Conservation (phyloP, 1,140 invertebrate species). For the Ruditapes philippinarum region DNA sequence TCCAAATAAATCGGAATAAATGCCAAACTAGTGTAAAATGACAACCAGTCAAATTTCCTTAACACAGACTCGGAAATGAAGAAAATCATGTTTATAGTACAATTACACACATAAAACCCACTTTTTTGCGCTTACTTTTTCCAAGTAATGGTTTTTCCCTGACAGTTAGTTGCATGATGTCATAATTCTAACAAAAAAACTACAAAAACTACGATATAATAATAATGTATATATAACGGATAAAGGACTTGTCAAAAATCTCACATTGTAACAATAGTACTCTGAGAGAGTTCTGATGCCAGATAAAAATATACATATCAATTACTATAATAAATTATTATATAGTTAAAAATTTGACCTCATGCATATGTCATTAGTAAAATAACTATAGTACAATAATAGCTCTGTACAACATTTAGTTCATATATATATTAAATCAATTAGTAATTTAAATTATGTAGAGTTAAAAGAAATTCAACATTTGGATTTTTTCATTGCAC, state of each 20-base stretch:
- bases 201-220: slow-evolving; percentile 3
- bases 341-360: slow-evolving; percentile 39
- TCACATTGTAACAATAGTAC: neutral
- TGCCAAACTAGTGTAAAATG: neutral
- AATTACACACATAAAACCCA: no score
- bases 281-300: slow-evolving; percentile 6
- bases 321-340: slow-evolving; percentile 43
- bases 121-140: no score
- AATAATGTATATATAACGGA: slow-evolving; percentile 16
- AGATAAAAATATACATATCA: slow-evolving; percentile 39
- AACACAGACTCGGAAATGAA: no score
- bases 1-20: no score
- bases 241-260: slow-evolving; percentile 16
- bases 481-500: slow-evolving; percentile 40
- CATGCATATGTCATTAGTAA: slow-evolving; percentile 34
- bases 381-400: slow-evolving; percentile 36
- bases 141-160: neutral
- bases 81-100: no score
- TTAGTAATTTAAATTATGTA: slow-evolving; percentile 43
- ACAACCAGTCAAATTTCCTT: no score
- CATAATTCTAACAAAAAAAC: neutral
- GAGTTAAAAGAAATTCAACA: slow-evolving; percentile 36
- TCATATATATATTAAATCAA: slow-evolving; percentile 31
- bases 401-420: slow-evolving; percentile 24
- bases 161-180: neutral